Conservation (phyloP, 53 echinoderm and acorn worm genomes). For the Henricia sp. region DNA sequence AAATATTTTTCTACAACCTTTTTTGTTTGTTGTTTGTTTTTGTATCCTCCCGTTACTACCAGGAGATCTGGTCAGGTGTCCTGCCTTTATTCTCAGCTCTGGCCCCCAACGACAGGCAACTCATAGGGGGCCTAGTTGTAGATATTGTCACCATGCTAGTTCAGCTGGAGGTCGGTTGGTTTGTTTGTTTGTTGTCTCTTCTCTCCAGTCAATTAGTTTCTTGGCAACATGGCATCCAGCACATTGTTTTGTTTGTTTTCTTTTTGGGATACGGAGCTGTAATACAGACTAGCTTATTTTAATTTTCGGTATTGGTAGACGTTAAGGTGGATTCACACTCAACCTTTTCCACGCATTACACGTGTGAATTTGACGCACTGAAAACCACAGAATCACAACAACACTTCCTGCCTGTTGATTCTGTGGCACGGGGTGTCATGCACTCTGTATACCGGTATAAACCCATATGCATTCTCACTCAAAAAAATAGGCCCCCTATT, state of each 20-base stretch:
- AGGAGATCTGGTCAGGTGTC: constrained; percentile 96
- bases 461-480: too few relatives aligned
- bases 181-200: constrained; percentile 70
- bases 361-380: too few relatives aligned
- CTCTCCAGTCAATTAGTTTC: constrained; percentile 66
- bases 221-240: constrained; percentile 56
- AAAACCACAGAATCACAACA: too few relatives aligned
- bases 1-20: too few relatives aligned
- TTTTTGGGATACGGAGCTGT: background rate
- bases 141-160: constrained; percentile 99
- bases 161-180: constrained; percentile 99
- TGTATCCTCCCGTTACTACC: constrained; percentile 56
- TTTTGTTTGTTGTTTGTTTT: too few relatives aligned
- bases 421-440: too few relatives aligned
- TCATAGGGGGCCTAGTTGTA: constrained; percentile 97
- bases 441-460: too few relatives aligned
- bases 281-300: background rate
- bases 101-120: constrained; percentile 88
- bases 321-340: too few relatives aligned
- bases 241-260: constrained; percentile 17
- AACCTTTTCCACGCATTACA: too few relatives aligned
- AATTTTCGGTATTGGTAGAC: too few relatives aligned
- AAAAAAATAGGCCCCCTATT: too few relatives aligned
- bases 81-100: constrained; percentile 92
- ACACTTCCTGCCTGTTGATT: too few relatives aligned